Evolutionary conservation across 2,888 invertebrate genomes (phyloP).

Genomic region (Ceratothoa steindachneri): DNA sequence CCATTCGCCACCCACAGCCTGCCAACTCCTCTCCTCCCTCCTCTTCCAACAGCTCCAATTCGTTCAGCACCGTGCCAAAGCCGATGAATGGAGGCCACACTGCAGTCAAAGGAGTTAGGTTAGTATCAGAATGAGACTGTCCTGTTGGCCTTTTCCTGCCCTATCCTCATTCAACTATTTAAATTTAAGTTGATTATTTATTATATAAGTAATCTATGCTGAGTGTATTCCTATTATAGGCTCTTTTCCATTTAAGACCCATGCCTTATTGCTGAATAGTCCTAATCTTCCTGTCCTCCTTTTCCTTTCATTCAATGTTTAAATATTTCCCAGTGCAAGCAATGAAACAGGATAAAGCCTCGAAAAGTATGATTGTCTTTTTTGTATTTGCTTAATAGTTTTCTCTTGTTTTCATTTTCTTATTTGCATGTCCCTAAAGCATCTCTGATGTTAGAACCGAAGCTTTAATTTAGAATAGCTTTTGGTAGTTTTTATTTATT

Average conservation of each 20-base stretch:
- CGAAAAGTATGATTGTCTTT: not conserved
- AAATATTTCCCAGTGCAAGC: not conserved
- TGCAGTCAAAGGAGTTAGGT: not conserved
- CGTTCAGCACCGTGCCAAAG: not conserved
- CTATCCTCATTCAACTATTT: too few species aligned
- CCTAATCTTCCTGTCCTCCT: not conserved
- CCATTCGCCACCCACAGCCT: constrained; percentile 7
- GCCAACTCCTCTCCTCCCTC: not conserved
- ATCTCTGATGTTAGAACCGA: too few species aligned
- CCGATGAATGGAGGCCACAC: not conserved
- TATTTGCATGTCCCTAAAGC: too few species aligned
- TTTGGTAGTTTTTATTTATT: too few species aligned
- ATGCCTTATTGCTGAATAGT: too few species aligned
- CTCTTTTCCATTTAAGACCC: not conserved
- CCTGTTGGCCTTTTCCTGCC: too few species aligned
- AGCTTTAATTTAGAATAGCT: too few species aligned
- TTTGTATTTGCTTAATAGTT: too few species aligned
- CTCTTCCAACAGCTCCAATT: not conserved
- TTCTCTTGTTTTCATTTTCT: too few species aligned
- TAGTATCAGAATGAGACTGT: not conserved
- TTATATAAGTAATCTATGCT: not conserved
- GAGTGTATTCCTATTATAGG: not conserved
- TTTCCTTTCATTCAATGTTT: not conserved
- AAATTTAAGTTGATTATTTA: too few species aligned
- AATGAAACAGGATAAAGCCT: constrained; percentile 4